A percentile compares a stretch with the other conserved stretches of the same genome.
phyloP scores from a whole-genome alignment of 2,113 vertebrate genomes.

The Callospermophilus lateralis region DNA sequence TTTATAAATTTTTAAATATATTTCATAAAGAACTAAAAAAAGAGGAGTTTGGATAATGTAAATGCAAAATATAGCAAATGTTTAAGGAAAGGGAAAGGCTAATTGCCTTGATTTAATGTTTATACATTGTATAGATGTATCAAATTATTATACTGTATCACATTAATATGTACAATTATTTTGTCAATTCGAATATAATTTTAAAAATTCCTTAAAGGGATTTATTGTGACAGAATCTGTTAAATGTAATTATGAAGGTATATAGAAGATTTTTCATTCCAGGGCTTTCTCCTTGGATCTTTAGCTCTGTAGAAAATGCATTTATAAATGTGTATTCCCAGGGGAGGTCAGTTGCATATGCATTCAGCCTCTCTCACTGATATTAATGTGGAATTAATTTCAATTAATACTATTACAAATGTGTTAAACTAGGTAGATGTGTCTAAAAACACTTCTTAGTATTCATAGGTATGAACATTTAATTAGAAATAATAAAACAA shows the following conservation, averaged over 20 bases:
- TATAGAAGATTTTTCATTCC: neutral
- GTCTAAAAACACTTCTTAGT: neutral
- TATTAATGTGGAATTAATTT: conserved; percentile 1
- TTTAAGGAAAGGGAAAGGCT: neutral
- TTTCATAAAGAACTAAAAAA: neutral
- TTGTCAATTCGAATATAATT: neutral
- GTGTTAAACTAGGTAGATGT: neutral
- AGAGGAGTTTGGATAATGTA: neutral
- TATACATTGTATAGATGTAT: neutral
- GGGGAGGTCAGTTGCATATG: neutral
- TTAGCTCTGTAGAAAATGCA: neutral
- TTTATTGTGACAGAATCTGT: neutral
- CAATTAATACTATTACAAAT: conserved; percentile 36
- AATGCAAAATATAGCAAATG: neutral
- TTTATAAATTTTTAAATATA: neutral
- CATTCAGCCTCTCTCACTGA: neutral
- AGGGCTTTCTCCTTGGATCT: neutral
- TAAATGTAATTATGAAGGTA: neutral
- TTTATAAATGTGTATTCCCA: neutral
- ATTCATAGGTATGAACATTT: neutral
- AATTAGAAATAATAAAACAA: conserved; percentile 34
- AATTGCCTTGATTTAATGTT: neutral
- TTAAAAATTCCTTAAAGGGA: neutral
- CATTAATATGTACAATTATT: neutral
- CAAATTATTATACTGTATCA: neutral